These are phyloP conservation scores for Hesperia comma DNA, from an alignment of 2,888 invertebrate genomes.

Conservation along the genomic window DNA sequence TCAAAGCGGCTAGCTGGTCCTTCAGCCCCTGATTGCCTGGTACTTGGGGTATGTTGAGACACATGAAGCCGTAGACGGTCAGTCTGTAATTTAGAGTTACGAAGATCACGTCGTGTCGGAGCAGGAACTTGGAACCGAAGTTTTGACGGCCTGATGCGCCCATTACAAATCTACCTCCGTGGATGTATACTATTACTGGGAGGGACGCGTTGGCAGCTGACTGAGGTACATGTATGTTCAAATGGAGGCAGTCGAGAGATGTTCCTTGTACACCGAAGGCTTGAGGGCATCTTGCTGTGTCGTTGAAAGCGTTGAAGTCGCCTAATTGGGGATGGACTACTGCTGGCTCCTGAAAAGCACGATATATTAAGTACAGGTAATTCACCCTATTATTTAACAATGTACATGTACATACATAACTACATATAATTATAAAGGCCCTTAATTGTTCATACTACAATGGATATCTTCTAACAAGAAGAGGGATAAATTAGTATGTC, in stretches of 20 bases:
- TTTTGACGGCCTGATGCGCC: constrained; percentile 52
- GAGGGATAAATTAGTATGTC: too few relatives aligned
- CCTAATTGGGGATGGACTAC: constrained; percentile 38
- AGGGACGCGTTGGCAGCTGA: background rate
- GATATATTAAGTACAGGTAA: too few relatives aligned
- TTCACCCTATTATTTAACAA: too few relatives aligned
- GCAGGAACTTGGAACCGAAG: constrained; percentile 54
- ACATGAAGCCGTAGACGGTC: constrained; percentile 48
- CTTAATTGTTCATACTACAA: too few relatives aligned
- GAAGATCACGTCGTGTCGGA: constrained; percentile 52
- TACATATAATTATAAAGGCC: too few relatives aligned
- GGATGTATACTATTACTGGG: constrained; percentile 65
- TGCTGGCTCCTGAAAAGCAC: constrained; percentile 44
- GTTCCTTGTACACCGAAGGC: too few relatives aligned
- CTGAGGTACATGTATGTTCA: background rate
- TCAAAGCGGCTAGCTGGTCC: constrained; percentile 49
- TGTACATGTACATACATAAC: too few relatives aligned
- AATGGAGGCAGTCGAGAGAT: too few relatives aligned
- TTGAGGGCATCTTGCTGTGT: too few relatives aligned
- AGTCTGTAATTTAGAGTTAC: constrained; percentile 68
- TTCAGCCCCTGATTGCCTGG: constrained; percentile 33
- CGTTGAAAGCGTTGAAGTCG: too few relatives aligned
- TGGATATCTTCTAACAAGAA: too few relatives aligned
- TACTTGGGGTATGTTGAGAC: constrained; percentile 55
- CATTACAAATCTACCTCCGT: constrained; percentile 59